Evolutionary conservation across 2,113 vertebrate species (phyloP), one percentile per base, ranked within the genome.

Genomic region (Malurus cyaneus): DNA sequence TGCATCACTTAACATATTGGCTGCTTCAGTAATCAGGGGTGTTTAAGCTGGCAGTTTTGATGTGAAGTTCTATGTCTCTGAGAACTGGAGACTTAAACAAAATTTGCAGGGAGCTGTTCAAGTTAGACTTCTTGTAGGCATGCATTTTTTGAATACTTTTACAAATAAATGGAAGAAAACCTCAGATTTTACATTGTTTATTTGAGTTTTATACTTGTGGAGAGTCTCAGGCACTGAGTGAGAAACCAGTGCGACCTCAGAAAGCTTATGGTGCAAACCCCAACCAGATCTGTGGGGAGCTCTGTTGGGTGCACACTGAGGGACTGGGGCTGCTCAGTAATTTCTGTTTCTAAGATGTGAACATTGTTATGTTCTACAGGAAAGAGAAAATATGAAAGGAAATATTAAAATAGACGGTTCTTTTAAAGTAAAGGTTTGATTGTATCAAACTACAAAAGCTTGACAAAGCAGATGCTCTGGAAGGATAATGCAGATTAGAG

Each of bases 231-330:
- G 41, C 54, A 9, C 52, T 60, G 26, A 36, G 11, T 56, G 59
- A 61, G 57, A 84, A 90, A 60, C 12, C 18, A 31, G 8, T 0
- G 2, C 74, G 56, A 41, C 41, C 31, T 84, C 39, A 1, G 3
- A 49, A 83, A 60, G 56, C 34, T 53, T 50, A 8, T 2, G 23
- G 13, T 81, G 56, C 57, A 88, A 88, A 50, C 64, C 56, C 60
- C 3, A 20, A 14, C 29, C 31, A 88, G 39, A 89, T 36, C 46
- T 57, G 42, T 57, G 65, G 21, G 61, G 78, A 82, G 29, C 36
- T 82, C n/a, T 64, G 14, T 18, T 7, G 2, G 20, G 4, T 65
- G 18, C 56, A 8, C 5, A 0, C 4, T 2, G 6, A 61, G n/a
- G 49, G 28, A 49, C 3, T 72, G 65, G 59, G 16, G 9, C 47